phyloP scores from a whole-genome alignment of 1,140 invertebrate genomes.

The Neelides sp. region DNA sequence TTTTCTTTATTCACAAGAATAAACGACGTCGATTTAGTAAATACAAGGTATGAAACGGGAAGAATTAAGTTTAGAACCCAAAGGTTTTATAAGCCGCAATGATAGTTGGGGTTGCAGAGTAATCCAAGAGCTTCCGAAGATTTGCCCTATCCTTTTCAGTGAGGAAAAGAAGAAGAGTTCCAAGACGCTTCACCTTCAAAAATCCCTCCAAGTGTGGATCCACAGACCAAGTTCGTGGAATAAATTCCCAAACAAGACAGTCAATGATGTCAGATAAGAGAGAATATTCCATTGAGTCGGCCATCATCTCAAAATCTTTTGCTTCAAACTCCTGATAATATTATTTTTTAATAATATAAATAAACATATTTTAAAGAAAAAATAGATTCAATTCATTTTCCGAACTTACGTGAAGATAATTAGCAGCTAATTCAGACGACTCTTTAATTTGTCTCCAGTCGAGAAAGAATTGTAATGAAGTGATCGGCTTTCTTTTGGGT shows the following conservation, averaged over 20 bases:
- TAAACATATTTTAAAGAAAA: not conserved
- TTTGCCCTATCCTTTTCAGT: conserved; percentile 33
- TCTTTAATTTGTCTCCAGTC: conserved; percentile 20
- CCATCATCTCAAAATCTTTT: conserved; percentile 22
- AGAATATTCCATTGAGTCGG: conserved; percentile 19
- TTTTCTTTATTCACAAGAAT: no score
- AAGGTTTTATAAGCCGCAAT: no score
- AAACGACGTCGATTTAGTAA: no score
- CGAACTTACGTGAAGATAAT: conserved; percentile 21
- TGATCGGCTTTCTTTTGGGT: conserved; percentile 16
- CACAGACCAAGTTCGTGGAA: conserved; percentile 29
- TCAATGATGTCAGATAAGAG: conserved; percentile 21
- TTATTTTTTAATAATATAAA: no score
- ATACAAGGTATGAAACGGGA: no score
- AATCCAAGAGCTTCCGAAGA: conserved; percentile 18
- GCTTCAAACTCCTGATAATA: conserved; percentile 10
- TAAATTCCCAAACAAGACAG: conserved; percentile 25
- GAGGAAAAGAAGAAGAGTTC: conserved; percentile 37
- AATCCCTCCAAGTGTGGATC: conserved; percentile 33
- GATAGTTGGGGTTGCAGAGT: no score
- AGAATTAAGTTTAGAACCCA: no score
- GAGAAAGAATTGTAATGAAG: conserved; percentile 14
- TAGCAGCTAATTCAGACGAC: conserved; percentile 14
- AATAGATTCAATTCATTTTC: not conserved
- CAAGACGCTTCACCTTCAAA: conserved; percentile 36